Evolutionary conservation across 92 coral and sea anemone genomes (phyloP).

Genomic region (Chrysogorgia sp.): DNA sequence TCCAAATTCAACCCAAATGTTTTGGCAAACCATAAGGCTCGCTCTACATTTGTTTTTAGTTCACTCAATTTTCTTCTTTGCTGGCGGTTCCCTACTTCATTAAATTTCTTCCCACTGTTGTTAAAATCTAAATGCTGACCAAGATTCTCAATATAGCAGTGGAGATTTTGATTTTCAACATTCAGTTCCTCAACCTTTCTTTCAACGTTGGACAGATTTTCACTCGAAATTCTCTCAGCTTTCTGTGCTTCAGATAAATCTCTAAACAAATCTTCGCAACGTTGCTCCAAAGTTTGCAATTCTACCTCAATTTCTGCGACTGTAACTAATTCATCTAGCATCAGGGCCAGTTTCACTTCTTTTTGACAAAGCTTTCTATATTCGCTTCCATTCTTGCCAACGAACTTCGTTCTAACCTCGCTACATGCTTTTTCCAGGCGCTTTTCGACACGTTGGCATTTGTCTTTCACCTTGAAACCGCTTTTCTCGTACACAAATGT

Average conservation of each 20-base stretch:
- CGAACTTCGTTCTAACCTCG: conserved; percentile 33
- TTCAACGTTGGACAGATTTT: conserved; percentile 4
- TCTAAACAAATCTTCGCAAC: neutral
- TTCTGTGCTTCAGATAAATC: neutral
- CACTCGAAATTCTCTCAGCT: neutral
- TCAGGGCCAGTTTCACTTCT: conserved; percentile 16
- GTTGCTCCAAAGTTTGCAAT: neutral
- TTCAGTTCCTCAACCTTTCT: conserved; percentile 14
- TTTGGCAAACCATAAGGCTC: conserved; percentile 26
- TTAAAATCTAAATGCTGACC: conserved; percentile 28
- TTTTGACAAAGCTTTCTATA: conserved; percentile 32
- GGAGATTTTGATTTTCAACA: neutral
- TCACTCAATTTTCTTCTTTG: conserved; percentile 23
- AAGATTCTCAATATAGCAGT: conserved; percentile 26
- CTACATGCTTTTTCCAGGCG: conserved; percentile 46
- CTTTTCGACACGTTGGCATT: conserved; percentile 17
- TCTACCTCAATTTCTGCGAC: conserved; percentile 24
- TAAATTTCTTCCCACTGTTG: conserved; percentile 3
- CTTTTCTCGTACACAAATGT: conserved; percentile 9
- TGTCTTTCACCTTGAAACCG: conserved; percentile 35
- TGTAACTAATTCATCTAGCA: conserved; percentile 26
- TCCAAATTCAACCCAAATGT: conserved; percentile 10
- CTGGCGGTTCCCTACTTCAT: conserved; percentile 6
- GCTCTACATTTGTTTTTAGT: conserved; percentile 3
- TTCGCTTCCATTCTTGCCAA: conserved; percentile 38